These are phyloP conservation scores for Cotesia typhae DNA, from an alignment of 1,140 invertebrate species.

Conservation along the genomic window DNA sequence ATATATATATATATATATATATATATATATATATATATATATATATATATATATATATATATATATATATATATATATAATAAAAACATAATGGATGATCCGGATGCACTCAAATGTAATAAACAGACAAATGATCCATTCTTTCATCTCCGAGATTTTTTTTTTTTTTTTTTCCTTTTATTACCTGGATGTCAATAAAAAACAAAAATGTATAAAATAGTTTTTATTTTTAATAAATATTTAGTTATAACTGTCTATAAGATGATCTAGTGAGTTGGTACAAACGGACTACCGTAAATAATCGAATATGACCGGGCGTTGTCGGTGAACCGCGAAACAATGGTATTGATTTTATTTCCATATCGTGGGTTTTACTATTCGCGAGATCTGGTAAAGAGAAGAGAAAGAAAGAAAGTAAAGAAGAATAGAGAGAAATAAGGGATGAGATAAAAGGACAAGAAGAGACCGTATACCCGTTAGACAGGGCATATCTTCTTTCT, in stretches of 20 bases:
- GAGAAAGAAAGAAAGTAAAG: constrained; percentile 36
- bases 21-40: background rate
- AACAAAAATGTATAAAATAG: background rate
- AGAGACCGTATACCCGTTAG: constrained; percentile 3
- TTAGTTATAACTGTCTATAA: background rate
- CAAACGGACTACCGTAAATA: constrained; percentile 42
- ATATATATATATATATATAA: background rate
- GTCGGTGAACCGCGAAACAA: constrained; percentile 61
- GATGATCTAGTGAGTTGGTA: constrained; percentile 26
- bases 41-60: too few species aligned
- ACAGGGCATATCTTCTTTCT: background rate
- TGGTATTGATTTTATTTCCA: constrained; percentile 66
- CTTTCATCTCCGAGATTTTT: constrained; percentile 7
- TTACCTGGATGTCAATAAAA: background rate
- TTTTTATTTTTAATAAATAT: background rate
- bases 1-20: background rate
- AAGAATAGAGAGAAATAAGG: constrained; percentile 15
- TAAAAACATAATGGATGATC: constrained; percentile 52
- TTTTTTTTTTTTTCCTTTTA: constrained; percentile 6
- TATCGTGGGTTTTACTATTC: constrained; percentile 48
- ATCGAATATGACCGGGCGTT: constrained; percentile 58
- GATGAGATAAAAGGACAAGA: constrained; percentile 27
- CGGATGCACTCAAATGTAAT: constrained; percentile 54
- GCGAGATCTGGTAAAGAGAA: constrained; percentile 28
- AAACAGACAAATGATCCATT: constrained; percentile 43